Percentiles rank a stretch among this genome's conserved stretches.
Conservation (phyloP, 2,797 vertebrate genomes). For the Tenualosa ilisha region DNA sequence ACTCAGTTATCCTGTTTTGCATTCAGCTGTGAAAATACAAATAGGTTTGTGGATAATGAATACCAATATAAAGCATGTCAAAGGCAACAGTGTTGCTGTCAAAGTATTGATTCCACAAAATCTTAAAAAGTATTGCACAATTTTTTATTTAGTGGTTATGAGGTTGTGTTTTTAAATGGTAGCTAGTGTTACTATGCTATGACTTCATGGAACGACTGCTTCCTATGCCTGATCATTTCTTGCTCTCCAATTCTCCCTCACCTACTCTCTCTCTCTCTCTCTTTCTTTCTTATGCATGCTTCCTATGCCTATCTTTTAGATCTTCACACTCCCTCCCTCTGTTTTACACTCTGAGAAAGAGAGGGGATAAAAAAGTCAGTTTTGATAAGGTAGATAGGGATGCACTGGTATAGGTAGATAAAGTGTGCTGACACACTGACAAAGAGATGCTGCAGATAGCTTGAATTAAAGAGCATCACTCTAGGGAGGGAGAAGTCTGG, state of each 20-base stretch:
- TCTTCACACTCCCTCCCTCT: conserved; percentile 11
- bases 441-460: conserved; percentile 41
- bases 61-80: no score
- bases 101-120: not conserved
- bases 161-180: not conserved
- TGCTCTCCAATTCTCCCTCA: not conserved
- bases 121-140: no score
- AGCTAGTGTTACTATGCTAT: not conserved
- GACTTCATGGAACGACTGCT: not conserved
- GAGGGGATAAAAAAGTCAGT: not conserved
- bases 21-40: no score
- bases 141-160: no score
- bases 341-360: conserved; percentile 21
- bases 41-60: no score
- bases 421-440: conserved; percentile 32
- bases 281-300: not conserved
- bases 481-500: conserved; percentile 37
- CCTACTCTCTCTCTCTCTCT: not conserved
- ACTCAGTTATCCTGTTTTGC: no score
- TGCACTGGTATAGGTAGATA: conserved; percentile 7
- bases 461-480: conserved; percentile 44
- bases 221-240: not conserved
- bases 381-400: conserved; percentile 22
- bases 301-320: not conserved
- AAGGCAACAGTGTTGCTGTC: not conserved